Percentiles rank a stretch among this genome's conserved stretches.
Conservation (phyloP, 2,888 invertebrate genomes). For the Andrena bicolor region DNA sequence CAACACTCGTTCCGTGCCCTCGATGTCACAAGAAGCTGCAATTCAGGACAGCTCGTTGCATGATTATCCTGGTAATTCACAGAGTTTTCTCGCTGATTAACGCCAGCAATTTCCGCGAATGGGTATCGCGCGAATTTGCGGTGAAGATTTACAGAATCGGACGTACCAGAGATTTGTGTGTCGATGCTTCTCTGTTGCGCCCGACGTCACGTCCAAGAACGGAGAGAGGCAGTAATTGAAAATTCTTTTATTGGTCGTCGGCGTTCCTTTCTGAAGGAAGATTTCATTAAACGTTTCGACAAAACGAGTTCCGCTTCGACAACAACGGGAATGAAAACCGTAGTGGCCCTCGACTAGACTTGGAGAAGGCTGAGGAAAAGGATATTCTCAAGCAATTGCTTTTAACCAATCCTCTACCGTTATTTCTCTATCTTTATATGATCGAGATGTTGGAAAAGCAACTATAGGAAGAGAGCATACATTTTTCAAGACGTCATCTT, state of each 20-base stretch:
- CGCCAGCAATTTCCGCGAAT: neutral
- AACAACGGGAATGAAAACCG: conserved; percentile 4
- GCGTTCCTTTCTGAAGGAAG: neutral
- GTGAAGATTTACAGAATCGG: neutral
- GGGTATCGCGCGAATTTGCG: too few relatives aligned
- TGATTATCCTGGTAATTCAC: conserved; percentile 19
- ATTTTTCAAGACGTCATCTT: neutral
- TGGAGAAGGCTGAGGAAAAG: neutral
- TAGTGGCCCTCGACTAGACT: neutral
- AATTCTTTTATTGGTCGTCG: conserved; percentile 33
- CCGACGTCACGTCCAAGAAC: neutral
- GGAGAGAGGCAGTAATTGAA: conserved; percentile 39
- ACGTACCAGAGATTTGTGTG: neutral
- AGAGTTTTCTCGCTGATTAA: conserved; percentile 24
- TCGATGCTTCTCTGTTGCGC: too few relatives aligned
- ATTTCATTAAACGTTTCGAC: conserved; percentile 45
- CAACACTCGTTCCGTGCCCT: conserved; percentile 9
- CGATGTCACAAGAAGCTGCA: conserved; percentile 25
- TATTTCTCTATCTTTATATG: neutral
- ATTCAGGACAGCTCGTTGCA: conserved; percentile 7
- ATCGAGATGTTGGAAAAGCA: neutral
- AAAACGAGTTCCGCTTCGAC: conserved; percentile 21
- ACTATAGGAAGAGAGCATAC: neutral
- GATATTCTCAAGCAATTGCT: conserved; percentile 15
- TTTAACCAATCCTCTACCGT: neutral